These are phyloP conservation scores for Myopa tessellatipennis DNA, from an alignment of 2,888 invertebrate species.

Conservation along the genomic window DNA sequence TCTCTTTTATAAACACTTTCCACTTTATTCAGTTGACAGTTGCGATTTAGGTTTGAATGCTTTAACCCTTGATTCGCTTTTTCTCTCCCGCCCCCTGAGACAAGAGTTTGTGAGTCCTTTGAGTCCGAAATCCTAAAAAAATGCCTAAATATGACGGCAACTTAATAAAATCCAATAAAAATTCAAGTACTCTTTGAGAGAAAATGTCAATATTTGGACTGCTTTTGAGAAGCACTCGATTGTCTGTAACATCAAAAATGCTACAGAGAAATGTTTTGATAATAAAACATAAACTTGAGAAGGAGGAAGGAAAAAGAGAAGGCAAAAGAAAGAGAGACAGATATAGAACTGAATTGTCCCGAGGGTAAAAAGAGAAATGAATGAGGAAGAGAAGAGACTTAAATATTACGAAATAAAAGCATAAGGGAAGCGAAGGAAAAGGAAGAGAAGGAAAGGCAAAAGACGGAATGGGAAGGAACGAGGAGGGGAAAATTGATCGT, in stretches of 20 bases:
- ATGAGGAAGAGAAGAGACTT: too few species aligned
- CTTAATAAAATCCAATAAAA: slow-evolving; percentile 27
- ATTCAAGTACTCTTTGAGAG: slow-evolving; percentile 18
- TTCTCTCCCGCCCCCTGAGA: too few species aligned
- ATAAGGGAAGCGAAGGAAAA: too few species aligned
- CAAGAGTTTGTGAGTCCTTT: too few species aligned
- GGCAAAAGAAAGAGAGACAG: not conserved
- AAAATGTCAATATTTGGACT: slow-evolving; percentile 25
- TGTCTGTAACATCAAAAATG: slow-evolving; percentile 15
- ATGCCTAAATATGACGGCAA: not conserved
- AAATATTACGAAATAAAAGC: too few species aligned
- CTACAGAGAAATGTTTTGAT: slow-evolving; percentile 27
- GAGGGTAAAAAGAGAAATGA: too few species aligned
- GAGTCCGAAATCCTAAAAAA: not conserved
- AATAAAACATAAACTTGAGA: not conserved
- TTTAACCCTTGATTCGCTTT: too few species aligned
- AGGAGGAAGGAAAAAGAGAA: not conserved
- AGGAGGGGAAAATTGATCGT: not conserved
- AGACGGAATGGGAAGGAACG: not conserved
- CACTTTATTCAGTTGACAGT: too few species aligned
- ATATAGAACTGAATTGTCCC: too few species aligned
- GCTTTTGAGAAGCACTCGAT: slow-evolving; percentile 13
- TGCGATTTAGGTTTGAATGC: too few species aligned
- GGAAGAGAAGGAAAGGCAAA: not conserved
- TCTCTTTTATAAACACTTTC: too few species aligned